phyloP scores from a whole-genome alignment of 2,888 invertebrate species.

The Mesodorylaimus sp. region DNA sequence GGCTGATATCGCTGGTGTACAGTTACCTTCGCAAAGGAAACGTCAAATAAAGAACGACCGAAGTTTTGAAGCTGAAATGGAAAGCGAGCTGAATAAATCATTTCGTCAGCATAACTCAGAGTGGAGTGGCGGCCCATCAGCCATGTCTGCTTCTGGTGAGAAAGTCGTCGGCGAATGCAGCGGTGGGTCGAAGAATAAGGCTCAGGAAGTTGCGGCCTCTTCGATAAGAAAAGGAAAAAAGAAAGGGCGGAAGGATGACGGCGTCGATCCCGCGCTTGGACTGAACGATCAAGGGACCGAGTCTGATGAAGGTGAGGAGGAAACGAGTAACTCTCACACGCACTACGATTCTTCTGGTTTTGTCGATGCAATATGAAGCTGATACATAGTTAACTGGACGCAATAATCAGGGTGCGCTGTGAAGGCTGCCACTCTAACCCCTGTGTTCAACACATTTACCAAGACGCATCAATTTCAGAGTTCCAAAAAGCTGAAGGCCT shows the following conservation, averaged over 20 bases:
- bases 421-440: too few species aligned
- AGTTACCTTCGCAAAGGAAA: slow-evolving; percentile 9
- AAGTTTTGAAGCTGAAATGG: slow-evolving; percentile 21
- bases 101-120: slow-evolving; percentile 15
- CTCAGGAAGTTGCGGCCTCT: too few species aligned
- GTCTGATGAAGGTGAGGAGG: slow-evolving; percentile 4
- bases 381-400: not conserved
- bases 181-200: not conserved
- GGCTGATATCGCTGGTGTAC: not conserved
- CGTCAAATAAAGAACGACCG: slow-evolving; percentile 4
- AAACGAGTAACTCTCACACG: too few species aligned
- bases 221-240: not conserved
- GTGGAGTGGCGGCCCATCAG: not conserved
- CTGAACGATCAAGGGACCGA: not conserved
- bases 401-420: too few species aligned
- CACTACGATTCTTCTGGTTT: too few species aligned
- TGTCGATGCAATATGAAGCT: not conserved
- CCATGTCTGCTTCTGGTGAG: not conserved
- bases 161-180: too few species aligned
- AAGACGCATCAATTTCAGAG: not conserved
- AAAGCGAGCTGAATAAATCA: slow-evolving; percentile 16
- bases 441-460: not conserved
- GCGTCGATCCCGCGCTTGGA: not conserved
- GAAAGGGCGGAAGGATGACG: not conserved
- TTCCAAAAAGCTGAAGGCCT: slow-evolving; percentile 7